phyloP scores from a whole-genome alignment of 2,888 invertebrate genomes.

The Camptogramma bilineatum region DNA sequence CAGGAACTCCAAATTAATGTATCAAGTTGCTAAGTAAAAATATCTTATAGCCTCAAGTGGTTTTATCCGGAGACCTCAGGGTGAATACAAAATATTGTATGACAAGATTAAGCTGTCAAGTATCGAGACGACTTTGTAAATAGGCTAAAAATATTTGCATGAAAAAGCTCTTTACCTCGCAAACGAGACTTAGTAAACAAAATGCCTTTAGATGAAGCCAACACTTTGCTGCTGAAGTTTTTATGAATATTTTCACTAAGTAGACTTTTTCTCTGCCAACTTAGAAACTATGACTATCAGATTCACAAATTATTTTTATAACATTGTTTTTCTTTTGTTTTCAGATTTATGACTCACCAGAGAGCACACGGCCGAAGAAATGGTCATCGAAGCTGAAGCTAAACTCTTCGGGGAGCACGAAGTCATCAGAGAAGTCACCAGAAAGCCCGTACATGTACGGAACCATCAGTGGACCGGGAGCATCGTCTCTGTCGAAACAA shows the following conservation, averaged over 20 bases:
- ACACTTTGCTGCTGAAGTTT: slow-evolving; percentile 49
- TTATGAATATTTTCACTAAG: slow-evolving; percentile 20
- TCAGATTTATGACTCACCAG: slow-evolving; percentile 82
- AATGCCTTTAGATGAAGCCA: slow-evolving; percentile 49
- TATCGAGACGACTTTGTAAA: slow-evolving; percentile 57
- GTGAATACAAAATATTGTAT: slow-evolving; percentile 49
- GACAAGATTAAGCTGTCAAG: slow-evolving; percentile 54
- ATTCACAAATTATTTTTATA: slow-evolving; percentile 16
- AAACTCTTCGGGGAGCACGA: slow-evolving; percentile 78
- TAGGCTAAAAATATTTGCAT: slow-evolving; percentile 59
- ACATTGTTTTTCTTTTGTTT: slow-evolving; percentile 51
- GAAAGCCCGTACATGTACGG: slow-evolving; percentile 81
- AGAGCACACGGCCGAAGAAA: slow-evolving; percentile 87
- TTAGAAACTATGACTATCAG: slow-evolving; percentile 10
- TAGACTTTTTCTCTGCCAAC: slow-evolving; percentile 9
- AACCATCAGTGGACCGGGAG: slow-evolving; percentile 85
- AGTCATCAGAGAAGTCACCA: slow-evolving; percentile 78
- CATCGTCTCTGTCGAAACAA: slow-evolving; percentile 91
- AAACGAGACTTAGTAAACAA: slow-evolving; percentile 54
- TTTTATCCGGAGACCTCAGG: slow-evolving; percentile 39
- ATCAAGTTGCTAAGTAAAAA: slow-evolving; percentile 25
- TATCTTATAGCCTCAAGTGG: slow-evolving; percentile 28
- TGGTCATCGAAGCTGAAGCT: slow-evolving; percentile 90
- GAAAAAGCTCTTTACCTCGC: slow-evolving; percentile 57
- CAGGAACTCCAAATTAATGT: slow-evolving; percentile 23